A percentile compares a stretch with the other conserved stretches of the same genome.
phyloP scores from a whole-genome alignment of 2,797 vertebrate species.

The Artibeus jamaicensis region DNA sequence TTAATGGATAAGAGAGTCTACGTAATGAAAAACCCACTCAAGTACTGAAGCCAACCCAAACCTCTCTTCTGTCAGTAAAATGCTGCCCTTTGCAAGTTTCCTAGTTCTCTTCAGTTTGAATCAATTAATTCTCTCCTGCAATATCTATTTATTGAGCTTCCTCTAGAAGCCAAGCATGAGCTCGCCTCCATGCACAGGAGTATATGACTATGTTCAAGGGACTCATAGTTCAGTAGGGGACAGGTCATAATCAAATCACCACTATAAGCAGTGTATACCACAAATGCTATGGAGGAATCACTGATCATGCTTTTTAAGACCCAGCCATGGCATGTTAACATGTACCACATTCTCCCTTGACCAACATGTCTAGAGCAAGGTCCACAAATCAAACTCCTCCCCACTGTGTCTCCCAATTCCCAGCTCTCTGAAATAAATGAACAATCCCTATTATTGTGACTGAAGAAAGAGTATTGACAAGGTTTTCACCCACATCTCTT shows the following conservation, averaged over 20 bases:
- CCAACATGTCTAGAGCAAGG: not conserved
- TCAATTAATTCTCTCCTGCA: not conserved
- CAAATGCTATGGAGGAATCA: not conserved
- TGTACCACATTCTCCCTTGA: not conserved
- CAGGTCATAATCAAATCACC: not conserved
- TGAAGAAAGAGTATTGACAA: not conserved
- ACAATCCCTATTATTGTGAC: not conserved
- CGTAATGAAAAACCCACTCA: not conserved
- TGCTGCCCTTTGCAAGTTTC: not conserved
- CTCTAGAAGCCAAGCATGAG: not conserved
- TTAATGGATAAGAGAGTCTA: not conserved
- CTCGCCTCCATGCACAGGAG: not conserved
- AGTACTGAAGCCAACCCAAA: not conserved
- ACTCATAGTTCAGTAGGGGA: not conserved
- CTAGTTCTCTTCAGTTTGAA: not conserved
- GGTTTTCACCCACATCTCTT: not conserved
- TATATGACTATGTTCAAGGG: not conserved
- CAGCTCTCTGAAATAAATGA: constrained; percentile 16
- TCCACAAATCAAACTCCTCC: not conserved
- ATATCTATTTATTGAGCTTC: not conserved
- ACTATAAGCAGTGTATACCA: not conserved
- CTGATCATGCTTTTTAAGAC: not conserved
- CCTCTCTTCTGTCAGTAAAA: not conserved
- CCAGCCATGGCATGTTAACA: not conserved
- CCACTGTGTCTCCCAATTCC: not conserved